phyloP scores from a whole-genome alignment of 2,888 invertebrate species.

The Ommatoiulus sabulosus region DNA sequence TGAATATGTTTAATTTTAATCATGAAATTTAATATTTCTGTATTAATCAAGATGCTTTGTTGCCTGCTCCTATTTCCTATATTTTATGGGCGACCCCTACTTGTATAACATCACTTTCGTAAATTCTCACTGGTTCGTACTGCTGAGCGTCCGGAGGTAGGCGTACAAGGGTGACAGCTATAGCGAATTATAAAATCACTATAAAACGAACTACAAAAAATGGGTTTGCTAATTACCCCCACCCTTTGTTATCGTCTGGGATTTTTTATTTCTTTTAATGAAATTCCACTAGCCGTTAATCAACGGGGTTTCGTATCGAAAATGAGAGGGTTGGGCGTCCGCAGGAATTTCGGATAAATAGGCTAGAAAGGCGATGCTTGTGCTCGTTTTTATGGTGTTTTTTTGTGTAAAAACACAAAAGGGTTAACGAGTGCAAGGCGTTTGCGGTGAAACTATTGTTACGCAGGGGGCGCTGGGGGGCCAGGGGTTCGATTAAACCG shows the following conservation, averaged over 20 bases:
- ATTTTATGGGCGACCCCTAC: no score
- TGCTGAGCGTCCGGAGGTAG: no score
- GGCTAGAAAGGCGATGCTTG: slow-evolving; percentile 8
- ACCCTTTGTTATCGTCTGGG: background rate
- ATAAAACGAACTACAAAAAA: background rate
- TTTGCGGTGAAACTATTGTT: background rate
- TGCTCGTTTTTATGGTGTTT: background rate
- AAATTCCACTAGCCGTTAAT: background rate
- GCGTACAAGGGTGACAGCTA: no score
- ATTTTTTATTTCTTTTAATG: background rate
- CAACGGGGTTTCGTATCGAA: background rate
- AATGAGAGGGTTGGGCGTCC: slow-evolving; percentile 12
- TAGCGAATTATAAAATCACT: background rate
- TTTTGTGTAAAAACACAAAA: background rate
- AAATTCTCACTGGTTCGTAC: no score
- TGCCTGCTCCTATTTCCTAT: no score
- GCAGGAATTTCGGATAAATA: background rate
- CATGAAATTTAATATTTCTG: no score
- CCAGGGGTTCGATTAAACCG: no score
- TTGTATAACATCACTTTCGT: no score
- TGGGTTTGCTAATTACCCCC: background rate
- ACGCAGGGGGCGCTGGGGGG: background rate
- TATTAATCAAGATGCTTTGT: no score
- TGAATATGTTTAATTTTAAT: no score
- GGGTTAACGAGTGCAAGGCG: background rate